Evolutionary conservation across 2,888 invertebrate species (phyloP), one percentile per base, ranked within the genome.

Genomic region (Clepsis dumicolana): DNA sequence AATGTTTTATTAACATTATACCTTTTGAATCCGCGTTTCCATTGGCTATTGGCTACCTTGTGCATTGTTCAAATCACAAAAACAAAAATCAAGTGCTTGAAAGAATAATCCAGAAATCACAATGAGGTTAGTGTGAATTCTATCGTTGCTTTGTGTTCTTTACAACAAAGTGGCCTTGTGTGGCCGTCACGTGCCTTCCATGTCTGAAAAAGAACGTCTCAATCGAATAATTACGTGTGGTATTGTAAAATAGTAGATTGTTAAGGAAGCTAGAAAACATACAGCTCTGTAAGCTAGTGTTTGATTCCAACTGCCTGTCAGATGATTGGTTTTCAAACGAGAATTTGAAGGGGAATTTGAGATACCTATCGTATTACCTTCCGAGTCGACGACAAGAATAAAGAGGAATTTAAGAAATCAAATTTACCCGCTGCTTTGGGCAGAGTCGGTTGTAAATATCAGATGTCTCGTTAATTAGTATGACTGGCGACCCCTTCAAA

Each of bases 351-450:
- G 48, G 4, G 21, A 48, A 12, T 21, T 48, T 48, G 12, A 48
- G 48, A 48, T 48, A n/a, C n/a, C n/a, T n/a, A 48, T 48, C 48
- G 21, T 48, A 21, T 48, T 48, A 48, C 48, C n/a, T n/a, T n/a
- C n/a, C 4, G 21, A 18, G 21, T 21, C 16, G 7, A 48, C 48
- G 48, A 48, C 21, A 21, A 21, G 48, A 21, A 21, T 48, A 16
- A 48, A 21, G 10, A n/a, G 48, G 12, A 21, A n/a, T 48, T 48
- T 48, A 48, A 21, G 18, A 48, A 21, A 48, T 48, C 10, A 18
- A 21, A 48, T 48, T 48, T 21, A 2, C 12, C 12, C 12, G 21
- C 2, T 21, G 21, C 21, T 21, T 21, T 10, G 21, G 10, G 12
- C 18, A 18, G 4, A 4, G 21, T 48, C 21, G 21, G 12, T 21